Evolutionary conservation across 2,113 vertebrate genomes (phyloP), one percentile per base, ranked within the genome.

Genomic region (Sceloporus undulatus): DNA sequence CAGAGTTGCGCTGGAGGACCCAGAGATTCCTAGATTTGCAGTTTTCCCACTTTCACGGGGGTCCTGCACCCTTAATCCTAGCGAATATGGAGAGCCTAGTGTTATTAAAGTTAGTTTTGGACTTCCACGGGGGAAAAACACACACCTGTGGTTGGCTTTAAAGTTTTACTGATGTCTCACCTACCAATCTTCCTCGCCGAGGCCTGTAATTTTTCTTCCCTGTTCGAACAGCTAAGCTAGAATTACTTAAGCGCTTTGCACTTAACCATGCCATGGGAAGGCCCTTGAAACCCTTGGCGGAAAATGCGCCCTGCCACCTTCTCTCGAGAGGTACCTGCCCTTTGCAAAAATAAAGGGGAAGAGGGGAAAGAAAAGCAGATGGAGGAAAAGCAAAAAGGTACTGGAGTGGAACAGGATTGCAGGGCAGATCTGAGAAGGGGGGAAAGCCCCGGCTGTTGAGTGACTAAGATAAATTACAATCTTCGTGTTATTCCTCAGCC

Each of bases 401-500:
- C 92, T 94, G 79, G 84, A 87, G 86, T 89, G 91, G 75, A 76
- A 9, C 75, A 56, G 84, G 56, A 29, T 87, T 76, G 87, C 74
- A 70, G 85, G 89, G 70, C 29, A 82, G 85, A 87, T 86, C 70
- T 74, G 88, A 90, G 93, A 82, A 90, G 78, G 84, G 52, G 59
- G 91, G 92, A 87, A 90, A 82, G 84, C 80, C 79, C 66, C 1
- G 78, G 83, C 48, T 90, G 59, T 25, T 90, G 93, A 93, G 87
- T 93, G 92, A 93, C 83, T 92, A 87, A 94, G 94, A 93, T 93
- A 93, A 93, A 94, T 93, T 81, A 82, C 0, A 0, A 89, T 87
- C 90, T 34, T 79, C 21, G 25, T 90, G 92, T 93, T 93, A 89
- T 93, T 95, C 91, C 76, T 93, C 83, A 91, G 90, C 89, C 90